Conservation (phyloP, 1,140 invertebrate genomes). For the Lasaia peninsularis region DNA sequence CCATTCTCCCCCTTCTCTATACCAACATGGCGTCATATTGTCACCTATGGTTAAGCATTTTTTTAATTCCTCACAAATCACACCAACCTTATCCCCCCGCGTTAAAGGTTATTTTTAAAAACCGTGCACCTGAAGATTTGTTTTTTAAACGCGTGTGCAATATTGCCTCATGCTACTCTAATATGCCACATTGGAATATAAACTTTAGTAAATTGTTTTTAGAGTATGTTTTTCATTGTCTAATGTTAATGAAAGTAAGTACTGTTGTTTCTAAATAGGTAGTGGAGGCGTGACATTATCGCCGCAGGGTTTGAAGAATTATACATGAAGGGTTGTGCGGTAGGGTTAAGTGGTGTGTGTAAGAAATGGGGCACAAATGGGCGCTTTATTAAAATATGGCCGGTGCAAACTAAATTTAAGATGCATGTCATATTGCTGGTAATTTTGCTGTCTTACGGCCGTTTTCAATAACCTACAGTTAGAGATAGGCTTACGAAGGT, state of each 20-base stretch:
- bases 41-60: slow-evolving; percentile 59
- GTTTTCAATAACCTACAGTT: too few relatives aligned
- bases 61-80: slow-evolving; percentile 28
- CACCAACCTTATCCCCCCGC: slow-evolving; percentile 31
- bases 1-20: slow-evolving; percentile 50
- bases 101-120: slow-evolving; percentile 25
- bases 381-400: slow-evolving; percentile 61
- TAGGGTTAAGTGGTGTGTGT: slow-evolving; percentile 61
- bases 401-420: slow-evolving; percentile 16
- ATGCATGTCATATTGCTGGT: not conserved
- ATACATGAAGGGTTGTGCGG: slow-evolving; percentile 66
- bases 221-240: slow-evolving; percentile 29
- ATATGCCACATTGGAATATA: slow-evolving; percentile 22
- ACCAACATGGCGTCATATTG: slow-evolving; percentile 73
- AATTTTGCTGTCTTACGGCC: too few relatives aligned
- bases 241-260: slow-evolving; percentile 39
- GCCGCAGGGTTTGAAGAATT: slow-evolving; percentile 62
- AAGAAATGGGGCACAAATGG: slow-evolving; percentile 40
- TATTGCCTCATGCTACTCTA: slow-evolving; percentile 47
- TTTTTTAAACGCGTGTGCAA: slow-evolving; percentile 59
- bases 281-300: slow-evolving; percentile 70
- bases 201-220: slow-evolving; percentile 20
- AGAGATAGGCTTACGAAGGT: too few relatives aligned
- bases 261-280: slow-evolving; percentile 55
- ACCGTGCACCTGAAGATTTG: slow-evolving; percentile 57